Base-by-base conservation (phyloP, 1,140 invertebrate species). In the Papilio helenus region DNA sequence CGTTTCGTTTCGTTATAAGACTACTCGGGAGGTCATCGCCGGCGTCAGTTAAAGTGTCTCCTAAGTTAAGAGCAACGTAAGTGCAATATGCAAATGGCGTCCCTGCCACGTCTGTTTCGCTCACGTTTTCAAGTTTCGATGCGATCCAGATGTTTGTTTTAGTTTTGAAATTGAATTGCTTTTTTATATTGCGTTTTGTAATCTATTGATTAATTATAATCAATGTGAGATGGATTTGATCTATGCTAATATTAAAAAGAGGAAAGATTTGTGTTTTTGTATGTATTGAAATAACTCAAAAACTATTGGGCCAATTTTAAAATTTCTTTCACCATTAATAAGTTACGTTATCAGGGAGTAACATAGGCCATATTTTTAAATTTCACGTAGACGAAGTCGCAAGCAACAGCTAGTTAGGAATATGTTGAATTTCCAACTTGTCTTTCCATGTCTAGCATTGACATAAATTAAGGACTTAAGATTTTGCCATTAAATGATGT, bases 81-180 rank as follows among this genome's bases (percentile, higher is more conserved):
- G 81, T 81, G 84, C 84, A 85, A 84, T 84, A 84, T 86, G 85
- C 85, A 85, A 86, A 86, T 85, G 82, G 81, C 73, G 51, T 34
- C 79, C 23, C 81, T 80, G 73, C 51, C 44, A 65, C 44, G 42
- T 51, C 44, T 23, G 42, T 51, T 20, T 74, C 44, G 14, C 61
- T 68, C 44, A 44, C 9, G 68, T 39, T 71, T 49, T 74, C 44
- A 74, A 51, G 72, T 74, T 74, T 9, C 44, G 44, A 44, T 74
- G 72, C 58, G 8, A 51, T 8, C 14, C 29, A 72, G 23, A 29
- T 72, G 55, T 80, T 61, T 26, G 58, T 61, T 68, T 68, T 34
- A 68, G 5, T 12, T 68, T 68, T 26, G 61, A 68, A 18, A 68
- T 29, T 68, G 34, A 10, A 0, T 55, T n/a, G 5, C 23, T 29